These are phyloP conservation scores for Caracal caracal DNA, from an alignment of 2,113 vertebrate species.

Conservation along the genomic window DNA sequence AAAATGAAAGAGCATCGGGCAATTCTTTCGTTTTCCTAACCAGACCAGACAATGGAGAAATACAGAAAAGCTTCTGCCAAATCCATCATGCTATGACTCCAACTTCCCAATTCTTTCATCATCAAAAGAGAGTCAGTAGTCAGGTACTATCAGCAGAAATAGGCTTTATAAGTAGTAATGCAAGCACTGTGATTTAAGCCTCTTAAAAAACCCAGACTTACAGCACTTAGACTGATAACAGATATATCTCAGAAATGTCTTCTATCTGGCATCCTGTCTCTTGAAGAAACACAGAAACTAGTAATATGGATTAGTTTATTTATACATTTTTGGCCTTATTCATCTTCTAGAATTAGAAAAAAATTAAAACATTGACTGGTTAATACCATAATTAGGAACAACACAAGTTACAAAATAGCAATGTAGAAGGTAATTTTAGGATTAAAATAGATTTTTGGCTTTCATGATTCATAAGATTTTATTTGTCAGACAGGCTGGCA, in stretches of 20 bases:
- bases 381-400: conserved; percentile 47
- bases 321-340: background rate
- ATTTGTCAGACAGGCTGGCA: background rate
- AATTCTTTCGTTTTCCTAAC: background rate
- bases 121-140: background rate
- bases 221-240: background rate
- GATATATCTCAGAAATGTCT: conserved; percentile 19
- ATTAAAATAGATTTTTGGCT: conserved; percentile 50
- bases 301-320: background rate
- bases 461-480: background rate
- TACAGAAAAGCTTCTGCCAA: background rate
- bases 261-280: background rate
- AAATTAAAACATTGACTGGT: background rate
- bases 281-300: conserved; percentile 60
- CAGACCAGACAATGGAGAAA: background rate
- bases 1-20: background rate
- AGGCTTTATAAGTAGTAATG: background rate
- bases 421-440: background rate
- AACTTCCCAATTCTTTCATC: background rate
- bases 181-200: background rate
- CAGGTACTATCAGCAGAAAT: background rate
- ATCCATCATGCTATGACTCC: background rate
- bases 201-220: conserved; percentile 37
- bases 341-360: conserved; percentile 33
- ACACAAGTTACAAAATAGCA: conserved; percentile 13